Conservation (phyloP, 53 echinoderm and acorn worm genomes). For the Zoroaster sp. region DNA sequence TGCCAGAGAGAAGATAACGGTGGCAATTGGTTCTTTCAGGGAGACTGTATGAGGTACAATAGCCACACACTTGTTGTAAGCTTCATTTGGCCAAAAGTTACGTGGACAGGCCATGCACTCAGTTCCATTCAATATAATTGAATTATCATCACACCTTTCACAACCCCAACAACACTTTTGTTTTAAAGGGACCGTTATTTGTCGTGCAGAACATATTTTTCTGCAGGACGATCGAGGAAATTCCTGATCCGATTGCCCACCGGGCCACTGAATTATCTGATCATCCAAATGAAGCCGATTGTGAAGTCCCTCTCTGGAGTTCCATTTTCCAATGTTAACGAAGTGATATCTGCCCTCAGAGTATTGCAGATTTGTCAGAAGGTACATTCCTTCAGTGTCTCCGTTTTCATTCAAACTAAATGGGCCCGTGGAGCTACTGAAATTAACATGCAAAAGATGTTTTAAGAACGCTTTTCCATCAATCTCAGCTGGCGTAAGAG, state of each 20-base stretch:
- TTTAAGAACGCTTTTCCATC: slow-evolving; percentile 3
- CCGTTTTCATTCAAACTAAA: slow-evolving; percentile 47
- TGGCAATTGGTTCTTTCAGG: slow-evolving; percentile 44
- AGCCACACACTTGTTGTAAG: slow-evolving; percentile 18
- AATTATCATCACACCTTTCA: slow-evolving; percentile 30
- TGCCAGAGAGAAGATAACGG: slow-evolving; percentile 13
- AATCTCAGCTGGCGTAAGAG: background rate
- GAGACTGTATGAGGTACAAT: slow-evolving; percentile 19
- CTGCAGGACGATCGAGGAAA: slow-evolving; percentile 31
- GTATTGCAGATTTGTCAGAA: slow-evolving; percentile 21
- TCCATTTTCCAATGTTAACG: slow-evolving; percentile 33
- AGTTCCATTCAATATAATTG: slow-evolving; percentile 30
- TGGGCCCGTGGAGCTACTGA: background rate
- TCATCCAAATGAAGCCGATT: background rate
- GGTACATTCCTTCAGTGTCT: slow-evolving; percentile 44
- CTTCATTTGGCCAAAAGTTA: slow-evolving; percentile 39
- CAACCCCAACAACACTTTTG: slow-evolving; percentile 70
- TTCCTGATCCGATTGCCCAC: background rate
- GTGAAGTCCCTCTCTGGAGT: background rate
- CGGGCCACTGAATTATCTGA: background rate
- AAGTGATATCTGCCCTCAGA: background rate
- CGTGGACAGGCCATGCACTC: slow-evolving; percentile 29
- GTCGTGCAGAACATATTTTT: slow-evolving; percentile 20
- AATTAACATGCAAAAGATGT: slow-evolving; percentile 9
- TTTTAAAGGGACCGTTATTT: slow-evolving; percentile 38